Evolutionary conservation across 1,140 invertebrate genomes (phyloP).

Genomic region (Diplogasteroides magnus): DNA sequence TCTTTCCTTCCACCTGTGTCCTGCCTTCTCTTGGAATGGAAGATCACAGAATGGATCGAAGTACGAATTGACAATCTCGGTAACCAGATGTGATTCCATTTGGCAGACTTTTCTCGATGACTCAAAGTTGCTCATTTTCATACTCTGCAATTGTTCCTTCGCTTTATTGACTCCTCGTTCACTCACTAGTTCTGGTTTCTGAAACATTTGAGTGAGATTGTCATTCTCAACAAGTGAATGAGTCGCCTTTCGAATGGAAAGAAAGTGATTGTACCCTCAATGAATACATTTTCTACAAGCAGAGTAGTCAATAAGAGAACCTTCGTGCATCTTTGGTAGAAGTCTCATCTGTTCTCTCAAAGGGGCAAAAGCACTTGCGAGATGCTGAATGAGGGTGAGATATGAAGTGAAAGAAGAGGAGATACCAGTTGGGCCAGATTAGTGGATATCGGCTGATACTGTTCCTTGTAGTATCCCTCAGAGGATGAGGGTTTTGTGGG

Average conservation of each 20-base stretch:
- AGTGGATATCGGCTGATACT: no score
- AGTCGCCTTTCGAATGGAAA: conserved; percentile 13
- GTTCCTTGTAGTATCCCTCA: no score
- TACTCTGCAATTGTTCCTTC: neutral
- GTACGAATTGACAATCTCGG: conserved; percentile 25
- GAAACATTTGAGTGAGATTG: conserved; percentile 7
- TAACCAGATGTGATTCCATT: conserved; percentile 18
- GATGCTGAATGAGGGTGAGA: no score
- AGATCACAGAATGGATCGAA: conserved; percentile 12
- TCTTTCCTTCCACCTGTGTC: neutral
- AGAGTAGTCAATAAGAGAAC: conserved; percentile 1
- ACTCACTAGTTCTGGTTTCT: conserved; percentile 15
- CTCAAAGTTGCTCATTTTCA: conserved; percentile 16
- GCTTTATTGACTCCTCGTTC: neutral
- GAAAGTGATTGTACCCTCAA: conserved; percentile 16
- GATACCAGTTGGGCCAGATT: no score
- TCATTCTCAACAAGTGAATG: conserved; percentile 7
- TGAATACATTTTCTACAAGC: neutral
- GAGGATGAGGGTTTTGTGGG: no score
- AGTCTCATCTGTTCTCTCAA: neutral
- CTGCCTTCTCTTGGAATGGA: conserved; percentile 13
- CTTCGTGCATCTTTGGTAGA: conserved; percentile 7
- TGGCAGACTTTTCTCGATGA: conserved; percentile 15
- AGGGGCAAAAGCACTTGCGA: no score
- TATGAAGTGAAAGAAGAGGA: no score